These are phyloP conservation scores for Pantala flavescens DNA, from an alignment of 1,140 invertebrate species.

Conservation along the genomic window DNA sequence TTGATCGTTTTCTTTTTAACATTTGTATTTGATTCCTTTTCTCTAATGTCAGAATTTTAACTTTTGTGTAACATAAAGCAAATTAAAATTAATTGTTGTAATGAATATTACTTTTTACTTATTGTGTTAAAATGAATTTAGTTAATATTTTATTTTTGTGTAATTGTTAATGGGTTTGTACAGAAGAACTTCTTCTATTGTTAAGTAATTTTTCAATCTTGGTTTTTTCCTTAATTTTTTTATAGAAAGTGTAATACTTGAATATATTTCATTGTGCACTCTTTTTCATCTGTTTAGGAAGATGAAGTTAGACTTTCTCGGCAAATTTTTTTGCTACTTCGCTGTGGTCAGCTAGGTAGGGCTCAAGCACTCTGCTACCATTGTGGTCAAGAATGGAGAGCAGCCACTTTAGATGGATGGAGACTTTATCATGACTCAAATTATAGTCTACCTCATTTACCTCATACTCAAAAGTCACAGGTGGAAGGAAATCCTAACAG, in stretches of 20 bases:
- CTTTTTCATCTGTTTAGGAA: slow-evolving; percentile 37
- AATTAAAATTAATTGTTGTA: too few species aligned
- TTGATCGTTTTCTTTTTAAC: slow-evolving; percentile 14
- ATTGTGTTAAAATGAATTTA: too few species aligned
- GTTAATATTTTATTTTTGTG: too few species aligned
- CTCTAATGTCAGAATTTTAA: too few species aligned
- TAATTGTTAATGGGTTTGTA: too few species aligned
- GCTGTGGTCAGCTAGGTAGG: slow-evolving; percentile 73
- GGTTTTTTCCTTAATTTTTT: too few species aligned
- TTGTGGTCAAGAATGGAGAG: slow-evolving; percentile 80
- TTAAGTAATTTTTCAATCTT: too few species aligned
- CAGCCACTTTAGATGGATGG: slow-evolving; percentile 84
- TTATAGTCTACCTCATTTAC: slow-evolving; percentile 35
- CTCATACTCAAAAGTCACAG: slow-evolving; percentile 37
- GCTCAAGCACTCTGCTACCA: slow-evolving; percentile 73
- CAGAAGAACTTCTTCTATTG: too few species aligned
- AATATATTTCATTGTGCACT: too few species aligned
- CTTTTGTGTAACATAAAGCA: too few species aligned
- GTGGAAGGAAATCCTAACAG: slow-evolving; percentile 76
- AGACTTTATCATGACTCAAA: slow-evolving; percentile 72
- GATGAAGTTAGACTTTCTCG: slow-evolving; percentile 67
- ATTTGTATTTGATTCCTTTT: slow-evolving; percentile 10
- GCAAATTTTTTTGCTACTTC: slow-evolving; percentile 61
- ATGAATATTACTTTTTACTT: too few species aligned
- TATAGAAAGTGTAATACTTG: too few species aligned